Percentiles rank a stretch among this genome's conserved stretches.
These are phyloP conservation scores for Aricia artaxerxes DNA, from an alignment of 2,888 invertebrate genomes.

Conservation along the genomic window DNA sequence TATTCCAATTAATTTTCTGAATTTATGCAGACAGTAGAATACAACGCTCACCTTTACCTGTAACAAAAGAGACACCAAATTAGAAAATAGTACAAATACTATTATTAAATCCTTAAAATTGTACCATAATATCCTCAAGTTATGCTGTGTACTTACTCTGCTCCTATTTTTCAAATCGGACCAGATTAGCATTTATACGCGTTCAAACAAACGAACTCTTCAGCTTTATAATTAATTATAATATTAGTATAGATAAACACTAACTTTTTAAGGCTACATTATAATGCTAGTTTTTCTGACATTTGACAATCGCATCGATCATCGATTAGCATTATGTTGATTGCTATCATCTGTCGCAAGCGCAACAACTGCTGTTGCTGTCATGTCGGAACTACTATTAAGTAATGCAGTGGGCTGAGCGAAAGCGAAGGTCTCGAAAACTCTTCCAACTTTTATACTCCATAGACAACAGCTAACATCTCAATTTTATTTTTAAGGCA, in stretches of 20 bases:
- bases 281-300: neutral
- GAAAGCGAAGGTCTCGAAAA: neutral
- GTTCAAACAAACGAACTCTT: too few species aligned
- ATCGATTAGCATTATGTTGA: neutral
- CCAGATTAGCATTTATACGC: too few species aligned
- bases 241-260: too few species aligned
- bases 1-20: neutral
- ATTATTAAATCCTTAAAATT: neutral
- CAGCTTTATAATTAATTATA: too few species aligned
- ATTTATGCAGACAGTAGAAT: neutral
- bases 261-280: too few species aligned
- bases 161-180: too few species aligned
- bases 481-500: neutral
- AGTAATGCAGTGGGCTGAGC: neutral
- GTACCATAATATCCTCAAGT: neutral
- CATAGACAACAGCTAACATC: neutral
- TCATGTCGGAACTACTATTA: neutral
- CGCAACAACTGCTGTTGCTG: neutral
- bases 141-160: too few species aligned
- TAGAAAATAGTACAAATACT: neutral
- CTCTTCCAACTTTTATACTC: too few species aligned
- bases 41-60: slow-evolving; percentile 8
- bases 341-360: neutral
- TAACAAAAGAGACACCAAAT: neutral
- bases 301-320: neutral